Evolutionary conservation across 1,140 invertebrate genomes (phyloP), one percentile per base, ranked within the genome.

Genomic region (Fragariocoptes setiger): DNA sequence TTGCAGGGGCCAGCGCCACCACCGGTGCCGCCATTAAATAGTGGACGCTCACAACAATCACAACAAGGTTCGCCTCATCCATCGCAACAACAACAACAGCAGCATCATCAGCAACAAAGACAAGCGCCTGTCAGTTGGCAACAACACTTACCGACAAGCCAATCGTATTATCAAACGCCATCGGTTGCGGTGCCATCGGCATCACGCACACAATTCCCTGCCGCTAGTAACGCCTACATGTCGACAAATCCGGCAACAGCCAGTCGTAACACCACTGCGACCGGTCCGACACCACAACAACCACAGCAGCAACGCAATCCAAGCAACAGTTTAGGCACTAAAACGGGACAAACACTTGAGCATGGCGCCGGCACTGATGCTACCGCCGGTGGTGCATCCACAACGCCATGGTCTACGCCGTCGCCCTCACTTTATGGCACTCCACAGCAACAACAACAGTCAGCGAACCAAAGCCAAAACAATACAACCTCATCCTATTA

Each of bases 51-150:
- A 20, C 50, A 50, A 40, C 45, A 40, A 17, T 40, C 17, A 1
- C 45, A 37, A 65, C 59, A 40, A 57, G n/a, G n/a, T n/a, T 42
- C 62, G 54, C 46, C 47, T 49, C 13, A n/a, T 8, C 8, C 8
- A 8, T n/a, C 25, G 25, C 25, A 31, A 31, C 8, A 8, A 31
- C n/a, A 8, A n/a, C 25, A 31, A 31, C 25, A 31, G 25, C 25
- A 31, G 25, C n/a, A 8, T n/a, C 25, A 31, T 31, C n/a, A 8
- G n/a, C 25, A 31, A 8, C n/a, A 31, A 8, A n/a, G n/a, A 8
- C 8, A 31, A 8, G 25, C 25, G 8, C 8, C 25, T n/a, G n/a
- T 31, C 25, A 31, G n/a, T 8, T 31, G n/a, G n/a, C 25, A 31
- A 31, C n/a, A 8, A 8, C 8, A 31, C 25, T 31, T n/a, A 31